Evolutionary conservation across 2,888 invertebrate genomes (phyloP).

Genomic region (Pterostichus niger): DNA sequence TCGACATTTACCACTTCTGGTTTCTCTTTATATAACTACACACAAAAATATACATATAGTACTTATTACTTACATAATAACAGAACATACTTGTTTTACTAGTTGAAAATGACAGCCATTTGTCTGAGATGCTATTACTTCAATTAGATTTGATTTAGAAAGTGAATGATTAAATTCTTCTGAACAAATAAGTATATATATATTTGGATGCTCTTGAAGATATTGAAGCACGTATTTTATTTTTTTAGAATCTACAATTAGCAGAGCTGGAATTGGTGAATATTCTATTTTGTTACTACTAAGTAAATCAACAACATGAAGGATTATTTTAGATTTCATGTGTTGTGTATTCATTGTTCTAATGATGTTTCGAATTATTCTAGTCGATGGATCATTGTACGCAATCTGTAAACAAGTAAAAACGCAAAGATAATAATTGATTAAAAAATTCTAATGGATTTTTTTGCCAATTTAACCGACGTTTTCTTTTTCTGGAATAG

Average conservation of each 20-base stretch:
- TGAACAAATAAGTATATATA: conserved; percentile 10
- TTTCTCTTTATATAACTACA: conserved; percentile 5
- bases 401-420: conserved; percentile 1
- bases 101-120: background rate
- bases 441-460: no score
- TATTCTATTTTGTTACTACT: background rate
- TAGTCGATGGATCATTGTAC: background rate
- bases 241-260: background rate
- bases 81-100: background rate
- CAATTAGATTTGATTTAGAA: background rate
- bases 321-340: background rate
- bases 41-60: background rate
- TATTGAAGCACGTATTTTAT: background rate
- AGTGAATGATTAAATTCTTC: background rate
- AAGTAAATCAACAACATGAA: background rate
- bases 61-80: background rate
- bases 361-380: background rate
- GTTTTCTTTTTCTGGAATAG: background rate
- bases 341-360: background rate
- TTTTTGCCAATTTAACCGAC: no score
- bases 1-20: background rate
- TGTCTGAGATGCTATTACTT: conserved; percentile 1
- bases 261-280: background rate
- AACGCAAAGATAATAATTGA: background rate
- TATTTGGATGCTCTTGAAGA: conserved; percentile 15